Conservation (phyloP, 2,113 vertebrate species). For the Coreoperca whiteheadi region DNA sequence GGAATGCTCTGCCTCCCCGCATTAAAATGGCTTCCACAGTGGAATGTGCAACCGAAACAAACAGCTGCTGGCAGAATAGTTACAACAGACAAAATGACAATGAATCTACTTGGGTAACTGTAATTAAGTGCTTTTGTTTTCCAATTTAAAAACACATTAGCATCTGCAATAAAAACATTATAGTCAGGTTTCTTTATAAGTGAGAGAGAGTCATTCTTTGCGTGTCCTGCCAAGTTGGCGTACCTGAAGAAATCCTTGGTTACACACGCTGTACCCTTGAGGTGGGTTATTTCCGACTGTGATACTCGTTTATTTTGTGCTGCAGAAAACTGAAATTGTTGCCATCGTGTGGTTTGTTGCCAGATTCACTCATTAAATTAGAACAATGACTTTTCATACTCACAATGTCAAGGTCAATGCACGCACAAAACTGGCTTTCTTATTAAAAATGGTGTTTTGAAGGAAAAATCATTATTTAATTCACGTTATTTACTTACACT, state of each 20-base stretch:
- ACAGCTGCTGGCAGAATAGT: too few relatives aligned
- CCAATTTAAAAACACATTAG: background rate
- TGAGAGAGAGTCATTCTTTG: background rate
- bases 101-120: background rate
- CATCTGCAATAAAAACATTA: background rate
- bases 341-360: background rate
- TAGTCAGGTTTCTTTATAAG: background rate
- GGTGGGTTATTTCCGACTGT: background rate
- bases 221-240: too few relatives aligned
- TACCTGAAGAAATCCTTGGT: background rate
- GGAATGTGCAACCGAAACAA: background rate
- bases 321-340: background rate
- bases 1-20: too few relatives aligned
- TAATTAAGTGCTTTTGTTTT: too few relatives aligned
- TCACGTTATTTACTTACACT: background rate
- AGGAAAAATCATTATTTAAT: background rate
- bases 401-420: background rate
- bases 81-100: background rate
- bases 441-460: background rate
- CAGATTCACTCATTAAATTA: background rate
- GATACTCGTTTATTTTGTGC: background rate
- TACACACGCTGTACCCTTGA: background rate
- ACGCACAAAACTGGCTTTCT: background rate
- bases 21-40: too few relatives aligned
- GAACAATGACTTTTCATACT: background rate